A percentile compares a stretch with the other conserved stretches of the same genome.
These are phyloP conservation scores for Albula goreensis DNA, from an alignment of 2,113 vertebrate genomes.

Conservation along the genomic window DNA sequence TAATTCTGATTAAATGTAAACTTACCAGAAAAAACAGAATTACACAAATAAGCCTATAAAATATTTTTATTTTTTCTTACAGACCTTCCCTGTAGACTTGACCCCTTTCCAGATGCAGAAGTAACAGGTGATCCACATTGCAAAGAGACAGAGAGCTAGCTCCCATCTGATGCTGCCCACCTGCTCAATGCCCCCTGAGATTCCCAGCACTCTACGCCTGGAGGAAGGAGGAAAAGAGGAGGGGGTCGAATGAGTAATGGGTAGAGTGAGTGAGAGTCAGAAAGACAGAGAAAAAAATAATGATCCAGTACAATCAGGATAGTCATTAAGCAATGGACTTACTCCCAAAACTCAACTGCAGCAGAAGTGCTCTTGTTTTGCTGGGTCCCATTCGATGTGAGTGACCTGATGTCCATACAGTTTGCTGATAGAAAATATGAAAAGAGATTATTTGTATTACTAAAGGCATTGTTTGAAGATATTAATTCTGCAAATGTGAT, in stretches of 20 bases:
- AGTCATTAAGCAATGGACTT: neutral
- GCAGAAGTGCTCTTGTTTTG: constrained; percentile 39
- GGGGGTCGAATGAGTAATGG: neutral
- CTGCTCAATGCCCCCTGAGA: constrained; percentile 85
- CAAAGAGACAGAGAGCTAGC: constrained; percentile 72
- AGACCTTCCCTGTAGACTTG: constrained; percentile 90
- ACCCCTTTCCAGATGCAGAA: constrained; percentile 62
- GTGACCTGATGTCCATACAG: constrained; percentile 51
- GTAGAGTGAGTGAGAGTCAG: no score
- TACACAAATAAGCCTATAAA: neutral
- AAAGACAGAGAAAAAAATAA: no score
- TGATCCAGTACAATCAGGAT: no score
- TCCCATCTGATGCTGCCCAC: constrained; percentile 68
- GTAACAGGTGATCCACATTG: constrained; percentile 85
- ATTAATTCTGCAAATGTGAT: no score
- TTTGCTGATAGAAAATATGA: constrained; percentile 40
- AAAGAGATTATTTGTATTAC: no score
- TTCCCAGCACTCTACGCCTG: constrained; percentile 81
- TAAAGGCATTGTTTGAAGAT: no score
- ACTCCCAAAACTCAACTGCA: constrained; percentile 32
- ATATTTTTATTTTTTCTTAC: neutral
- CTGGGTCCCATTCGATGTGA: constrained; percentile 37
- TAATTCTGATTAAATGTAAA: neutral
- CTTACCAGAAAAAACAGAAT: neutral
- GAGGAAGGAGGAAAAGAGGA: neutral